Percentiles rank a stretch among this genome's conserved stretches.
Conservation (phyloP, 2,797 vertebrate genomes). For the Poliocrania exsul region DNA sequence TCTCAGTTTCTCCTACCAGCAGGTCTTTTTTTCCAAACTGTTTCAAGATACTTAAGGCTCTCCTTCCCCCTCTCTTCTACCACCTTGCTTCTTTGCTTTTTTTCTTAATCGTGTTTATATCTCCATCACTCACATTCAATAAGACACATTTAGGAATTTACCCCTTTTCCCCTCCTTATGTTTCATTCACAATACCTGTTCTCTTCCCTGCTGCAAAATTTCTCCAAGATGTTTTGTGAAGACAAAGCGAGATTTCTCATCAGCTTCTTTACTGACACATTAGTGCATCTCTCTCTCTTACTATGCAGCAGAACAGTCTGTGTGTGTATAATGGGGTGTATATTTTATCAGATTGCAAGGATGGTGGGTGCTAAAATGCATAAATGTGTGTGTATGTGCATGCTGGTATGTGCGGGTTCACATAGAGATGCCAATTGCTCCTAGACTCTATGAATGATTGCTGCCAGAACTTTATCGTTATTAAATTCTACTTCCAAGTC, state of each 20-base stretch:
- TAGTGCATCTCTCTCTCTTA: not conserved
- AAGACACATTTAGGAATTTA: not conserved
- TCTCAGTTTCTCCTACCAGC: slow-evolving; percentile 6
- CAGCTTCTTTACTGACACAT: not conserved
- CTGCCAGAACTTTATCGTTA: not conserved
- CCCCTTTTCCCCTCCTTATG: not conserved
- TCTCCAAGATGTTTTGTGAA: not conserved
- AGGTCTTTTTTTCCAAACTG: not conserved
- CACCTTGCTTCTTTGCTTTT: not conserved
- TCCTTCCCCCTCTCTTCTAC: not conserved
- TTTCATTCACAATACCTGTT: not conserved
- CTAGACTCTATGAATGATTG: not conserved
- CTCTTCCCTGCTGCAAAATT: not conserved
- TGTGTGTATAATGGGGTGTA: not conserved
- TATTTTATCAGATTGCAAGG: not conserved
- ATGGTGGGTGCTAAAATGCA: not conserved
- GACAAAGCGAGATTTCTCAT: slow-evolving; percentile 20
- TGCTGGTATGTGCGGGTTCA: not conserved
- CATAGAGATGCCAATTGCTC: not conserved
- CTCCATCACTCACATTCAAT: not conserved
- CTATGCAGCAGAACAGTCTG: not conserved
- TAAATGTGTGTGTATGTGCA: not conserved
- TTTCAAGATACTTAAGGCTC: not conserved
- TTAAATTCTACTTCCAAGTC: not conserved
- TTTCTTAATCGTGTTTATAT: not conserved